Conservation (phyloP, 1,140 invertebrate genomes). For the Oncopodura yosiiana region DNA sequence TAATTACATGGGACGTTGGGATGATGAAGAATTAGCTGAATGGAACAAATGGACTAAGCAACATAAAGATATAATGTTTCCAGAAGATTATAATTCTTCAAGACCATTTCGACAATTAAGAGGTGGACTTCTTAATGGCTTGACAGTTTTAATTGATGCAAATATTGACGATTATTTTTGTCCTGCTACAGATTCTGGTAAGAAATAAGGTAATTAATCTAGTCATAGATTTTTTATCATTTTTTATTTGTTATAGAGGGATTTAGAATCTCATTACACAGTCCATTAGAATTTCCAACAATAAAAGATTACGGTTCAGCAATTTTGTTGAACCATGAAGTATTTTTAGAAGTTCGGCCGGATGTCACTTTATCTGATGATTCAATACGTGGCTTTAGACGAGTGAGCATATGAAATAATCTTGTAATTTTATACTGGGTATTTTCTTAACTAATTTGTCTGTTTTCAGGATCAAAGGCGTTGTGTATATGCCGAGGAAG, state of each 20-base stretch:
- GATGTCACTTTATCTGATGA: background rate
- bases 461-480: too few species aligned
- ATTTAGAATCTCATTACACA: background rate
- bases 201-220: too few species aligned
- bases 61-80: slow-evolving; percentile 6
- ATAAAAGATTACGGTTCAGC: background rate
- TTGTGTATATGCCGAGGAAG: too few species aligned
- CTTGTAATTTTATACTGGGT: too few species aligned
- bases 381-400: background rate
- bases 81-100: background rate
- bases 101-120: slow-evolving; percentile 7
- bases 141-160: slow-evolving; percentile 19
- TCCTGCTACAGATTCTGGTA: background rate
- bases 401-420: too few species aligned
- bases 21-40: background rate
- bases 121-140: slow-evolving; percentile 12
- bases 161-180: slow-evolving; percentile 17
- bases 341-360: background rate
- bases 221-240: too few species aligned
- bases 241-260: too few species aligned
- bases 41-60: slow-evolving; percentile 19
- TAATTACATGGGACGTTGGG: background rate
- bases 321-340: background rate
- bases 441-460: too few species aligned
- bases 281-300: background rate